phyloP scores from a whole-genome alignment of 2,113 vertebrate genomes.

The Melanotaenia duboulayi region DNA sequence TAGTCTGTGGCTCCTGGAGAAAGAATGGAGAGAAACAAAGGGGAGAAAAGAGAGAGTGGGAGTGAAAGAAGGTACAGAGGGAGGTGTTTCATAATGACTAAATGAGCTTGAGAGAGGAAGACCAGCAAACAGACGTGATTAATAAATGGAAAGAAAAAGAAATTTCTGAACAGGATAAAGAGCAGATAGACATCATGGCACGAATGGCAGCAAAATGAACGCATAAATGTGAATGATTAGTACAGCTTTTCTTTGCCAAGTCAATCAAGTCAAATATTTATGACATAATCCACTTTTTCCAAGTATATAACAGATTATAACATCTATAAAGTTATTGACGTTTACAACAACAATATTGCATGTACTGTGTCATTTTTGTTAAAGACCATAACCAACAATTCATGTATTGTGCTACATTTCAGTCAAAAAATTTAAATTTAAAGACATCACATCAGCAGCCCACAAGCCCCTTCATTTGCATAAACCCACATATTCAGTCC shows the following conservation, averaged over 20 bases:
- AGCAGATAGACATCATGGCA: slow-evolving; percentile 10
- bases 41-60: slow-evolving; percentile 21
- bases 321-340: background rate
- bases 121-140: slow-evolving; percentile 8
- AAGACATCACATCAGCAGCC: no score
- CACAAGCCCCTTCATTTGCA: background rate
- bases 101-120: background rate
- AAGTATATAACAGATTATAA: background rate
- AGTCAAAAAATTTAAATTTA: no score
- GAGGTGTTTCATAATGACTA: slow-evolving; percentile 22
- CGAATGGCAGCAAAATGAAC: slow-evolving; percentile 3
- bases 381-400: no score
- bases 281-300: background rate
- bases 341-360: background rate
- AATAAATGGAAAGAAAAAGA: slow-evolving; percentile 45
- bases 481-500: background rate
- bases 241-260: background rate
- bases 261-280: no score
- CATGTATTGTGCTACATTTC: no score
- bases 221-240: background rate
- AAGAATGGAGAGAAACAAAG: slow-evolving; percentile 44
- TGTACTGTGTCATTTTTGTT: background rate
- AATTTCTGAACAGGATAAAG: background rate
- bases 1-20: slow-evolving; percentile 82
- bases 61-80: slow-evolving; percentile 7